A percentile compares a stretch with the other conserved stretches of the same genome.
phyloP scores from a whole-genome alignment of 2,113 vertebrate species.

The Heliornis fulica region DNA sequence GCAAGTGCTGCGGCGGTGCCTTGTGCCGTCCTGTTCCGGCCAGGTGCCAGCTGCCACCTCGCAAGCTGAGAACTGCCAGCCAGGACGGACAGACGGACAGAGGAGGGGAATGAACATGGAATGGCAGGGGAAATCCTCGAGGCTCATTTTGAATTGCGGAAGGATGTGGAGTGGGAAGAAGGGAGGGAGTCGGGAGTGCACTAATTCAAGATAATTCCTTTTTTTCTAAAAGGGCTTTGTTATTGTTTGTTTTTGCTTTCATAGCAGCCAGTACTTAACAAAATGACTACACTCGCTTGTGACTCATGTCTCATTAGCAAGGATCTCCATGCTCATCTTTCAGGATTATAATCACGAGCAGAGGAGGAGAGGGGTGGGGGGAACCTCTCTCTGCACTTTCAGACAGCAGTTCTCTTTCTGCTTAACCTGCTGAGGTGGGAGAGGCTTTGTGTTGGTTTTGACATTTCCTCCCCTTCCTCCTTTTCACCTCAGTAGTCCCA shows the following conservation, averaged over 20 bases:
- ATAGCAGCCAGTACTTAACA: not conserved
- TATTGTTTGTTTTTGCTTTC: constrained; percentile 20
- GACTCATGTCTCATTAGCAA: constrained; percentile 27
- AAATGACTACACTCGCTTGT: constrained; percentile 13
- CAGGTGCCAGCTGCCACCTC: not conserved
- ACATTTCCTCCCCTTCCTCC: not conserved
- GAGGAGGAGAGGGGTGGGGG: not conserved
- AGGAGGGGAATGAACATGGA: not conserved
- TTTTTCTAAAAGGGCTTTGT: not conserved
- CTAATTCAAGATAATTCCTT: not conserved
- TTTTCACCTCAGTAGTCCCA: not conserved
- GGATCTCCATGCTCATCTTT: not conserved
- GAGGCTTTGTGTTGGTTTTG: not conserved
- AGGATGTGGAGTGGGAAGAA: not conserved
- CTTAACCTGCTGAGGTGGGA: not conserved
- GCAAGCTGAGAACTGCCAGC: not conserved
- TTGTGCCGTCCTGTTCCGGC: not conserved
- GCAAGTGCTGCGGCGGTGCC: not conserved
- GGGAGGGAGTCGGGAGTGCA: not conserved
- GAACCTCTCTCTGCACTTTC: not conserved
- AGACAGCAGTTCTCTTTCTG: not conserved
- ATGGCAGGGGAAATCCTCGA: not conserved
- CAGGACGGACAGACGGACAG: not conserved
- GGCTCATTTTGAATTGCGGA: not conserved
- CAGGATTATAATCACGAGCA: not conserved